Percentiles rank a stretch among this genome's conserved stretches.
Evolutionary conservation across 1,140 invertebrate genomes (phyloP).

Genomic region (Acyrthosiphon pisum): DNA sequence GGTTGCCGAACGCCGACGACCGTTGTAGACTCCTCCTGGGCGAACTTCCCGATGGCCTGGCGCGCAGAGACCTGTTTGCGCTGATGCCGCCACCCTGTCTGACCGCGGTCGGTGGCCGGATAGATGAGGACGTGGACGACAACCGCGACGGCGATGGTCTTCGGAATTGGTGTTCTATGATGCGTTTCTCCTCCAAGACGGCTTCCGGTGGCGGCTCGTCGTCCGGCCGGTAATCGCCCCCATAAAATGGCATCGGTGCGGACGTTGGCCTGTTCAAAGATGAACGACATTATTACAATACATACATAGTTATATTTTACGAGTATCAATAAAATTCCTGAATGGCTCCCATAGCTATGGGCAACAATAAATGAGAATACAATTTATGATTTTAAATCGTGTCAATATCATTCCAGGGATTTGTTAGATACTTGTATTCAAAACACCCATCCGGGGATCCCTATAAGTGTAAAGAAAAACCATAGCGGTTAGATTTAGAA

Average conservation of each 20-base stretch:
- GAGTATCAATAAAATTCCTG: background rate
- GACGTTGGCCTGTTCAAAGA: constrained; percentile 10
- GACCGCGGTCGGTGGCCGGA: background rate
- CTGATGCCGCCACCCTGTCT: background rate
- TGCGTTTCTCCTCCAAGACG: constrained; percentile 41
- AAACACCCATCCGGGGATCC: background rate
- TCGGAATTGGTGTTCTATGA: constrained; percentile 26
- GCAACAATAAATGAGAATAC: background rate
- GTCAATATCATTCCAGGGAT: background rate
- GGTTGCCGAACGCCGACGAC: constrained; percentile 20
- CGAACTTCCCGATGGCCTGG: background rate
- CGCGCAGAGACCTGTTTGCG: background rate
- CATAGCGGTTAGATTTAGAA: background rate
- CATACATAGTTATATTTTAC: no score
- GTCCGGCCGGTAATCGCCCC: constrained; percentile 37
- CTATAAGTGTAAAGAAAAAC: background rate
- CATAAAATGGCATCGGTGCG: constrained; percentile 13
- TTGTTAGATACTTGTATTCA: background rate
- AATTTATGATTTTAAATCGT: no score
- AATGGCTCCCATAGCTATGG: background rate
- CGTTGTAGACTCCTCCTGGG: constrained; percentile 47
- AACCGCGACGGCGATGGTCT: constrained; percentile 25
- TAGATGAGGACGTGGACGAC: background rate
- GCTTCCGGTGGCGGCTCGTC: constrained; percentile 44
- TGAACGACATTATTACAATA: background rate